Conservation (phyloP, 2,797 vertebrate genomes). For the Gobionotothen gibberifrons region DNA sequence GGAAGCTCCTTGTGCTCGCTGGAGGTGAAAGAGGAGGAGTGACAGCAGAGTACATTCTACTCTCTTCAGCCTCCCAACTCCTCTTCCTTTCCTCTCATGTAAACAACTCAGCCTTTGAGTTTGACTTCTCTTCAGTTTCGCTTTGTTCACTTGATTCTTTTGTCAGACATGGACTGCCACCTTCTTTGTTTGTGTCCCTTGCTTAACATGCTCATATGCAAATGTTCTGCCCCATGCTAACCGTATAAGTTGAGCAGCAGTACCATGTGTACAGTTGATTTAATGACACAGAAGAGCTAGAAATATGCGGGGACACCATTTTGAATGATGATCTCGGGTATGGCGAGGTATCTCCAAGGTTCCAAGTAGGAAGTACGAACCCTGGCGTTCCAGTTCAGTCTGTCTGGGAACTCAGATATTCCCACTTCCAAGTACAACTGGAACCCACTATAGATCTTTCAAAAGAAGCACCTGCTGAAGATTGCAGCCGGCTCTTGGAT, state of each 20-base stretch:
- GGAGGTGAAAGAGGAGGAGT: conserved; percentile 22
- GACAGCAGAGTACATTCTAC: conserved; percentile 20
- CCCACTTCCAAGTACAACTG: no score
- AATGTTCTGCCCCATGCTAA: neutral
- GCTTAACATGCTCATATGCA: conserved; percentile 6
- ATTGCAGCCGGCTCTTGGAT: conserved; percentile 14
- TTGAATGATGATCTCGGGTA: no score
- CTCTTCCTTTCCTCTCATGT: neutral
- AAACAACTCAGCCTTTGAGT: conserved; percentile 5
- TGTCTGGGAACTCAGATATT: no score
- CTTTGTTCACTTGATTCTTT: conserved; percentile 15
- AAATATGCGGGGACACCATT: no score
- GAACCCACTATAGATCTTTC: conserved; percentile 5
- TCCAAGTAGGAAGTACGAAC: no score
- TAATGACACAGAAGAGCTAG: no score
- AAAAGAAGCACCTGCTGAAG: conserved; percentile 27
- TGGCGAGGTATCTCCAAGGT: no score
- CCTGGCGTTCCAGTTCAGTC: no score
- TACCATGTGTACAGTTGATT: no score
- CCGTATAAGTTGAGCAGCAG: no score
- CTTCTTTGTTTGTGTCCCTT: conserved; percentile 8
- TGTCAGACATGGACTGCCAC: neutral
- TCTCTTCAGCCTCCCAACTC: conserved; percentile 19
- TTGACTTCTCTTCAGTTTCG: conserved; percentile 8
- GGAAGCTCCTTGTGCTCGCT: conserved; percentile 21